Percentiles rank a stretch among this genome's conserved stretches.
Conservation (phyloP, 2,797 vertebrate species). For the Sebastes reedi region DNA sequence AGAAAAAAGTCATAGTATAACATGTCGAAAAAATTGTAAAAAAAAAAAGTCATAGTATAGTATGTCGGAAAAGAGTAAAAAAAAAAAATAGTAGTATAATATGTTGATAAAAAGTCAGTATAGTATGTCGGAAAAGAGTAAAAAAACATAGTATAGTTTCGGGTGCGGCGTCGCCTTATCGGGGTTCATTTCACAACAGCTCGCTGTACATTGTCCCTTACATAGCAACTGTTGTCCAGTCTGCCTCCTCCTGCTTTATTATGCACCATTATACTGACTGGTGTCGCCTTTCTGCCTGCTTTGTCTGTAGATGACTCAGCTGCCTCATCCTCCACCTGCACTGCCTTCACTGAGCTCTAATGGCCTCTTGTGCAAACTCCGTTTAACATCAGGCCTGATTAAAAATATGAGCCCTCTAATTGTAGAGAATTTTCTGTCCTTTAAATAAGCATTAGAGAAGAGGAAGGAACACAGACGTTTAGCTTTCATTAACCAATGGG, state of each 20-base stretch:
- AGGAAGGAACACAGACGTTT: not conserved
- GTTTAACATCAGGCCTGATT: conserved; percentile 22
- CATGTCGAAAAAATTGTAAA: too few species aligned
- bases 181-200: too few species aligned
- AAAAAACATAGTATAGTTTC: not conserved
- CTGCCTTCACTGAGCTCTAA: conserved; percentile 20
- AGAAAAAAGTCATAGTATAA: too few species aligned
- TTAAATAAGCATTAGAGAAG: conserved; percentile 7
- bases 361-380: conserved; percentile 12
- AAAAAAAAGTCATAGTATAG: too few species aligned
- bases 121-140: not conserved
- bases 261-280: conserved; percentile 3
- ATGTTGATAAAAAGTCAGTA: not conserved
- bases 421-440: conserved; percentile 24
- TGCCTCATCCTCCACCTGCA: not conserved
- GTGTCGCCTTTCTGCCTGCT: conserved; percentile 37
- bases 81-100: too few species aligned
- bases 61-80: too few species aligned
- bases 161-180: too few species aligned
- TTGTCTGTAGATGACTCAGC: conserved; percentile 53
- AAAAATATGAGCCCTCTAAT: conserved; percentile 21
- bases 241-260: not conserved
- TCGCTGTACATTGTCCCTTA: too few species aligned
- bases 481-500: conserved; percentile 1
- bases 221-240: not conserved